These are phyloP conservation scores for Scrobipalpa atriplicella DNA, from an alignment of 2,888 invertebrate species.

Conservation along the genomic window DNA sequence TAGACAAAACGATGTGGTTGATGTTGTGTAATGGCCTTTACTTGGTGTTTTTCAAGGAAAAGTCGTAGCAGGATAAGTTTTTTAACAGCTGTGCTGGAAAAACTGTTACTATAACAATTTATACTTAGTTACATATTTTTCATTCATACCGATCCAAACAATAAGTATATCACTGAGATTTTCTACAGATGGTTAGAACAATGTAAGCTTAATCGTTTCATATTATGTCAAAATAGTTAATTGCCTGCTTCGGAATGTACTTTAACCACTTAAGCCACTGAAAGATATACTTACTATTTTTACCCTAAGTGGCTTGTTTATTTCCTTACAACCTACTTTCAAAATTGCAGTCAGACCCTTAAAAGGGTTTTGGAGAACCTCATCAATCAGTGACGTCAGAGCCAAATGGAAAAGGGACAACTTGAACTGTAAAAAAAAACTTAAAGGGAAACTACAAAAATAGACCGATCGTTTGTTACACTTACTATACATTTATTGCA, in stretches of 20 bases:
- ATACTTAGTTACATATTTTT: too few species aligned
- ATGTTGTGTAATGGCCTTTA: not conserved
- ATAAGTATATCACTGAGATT: too few species aligned
- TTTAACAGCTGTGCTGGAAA: not conserved
- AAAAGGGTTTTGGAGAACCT: constrained; percentile 21
- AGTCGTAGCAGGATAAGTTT: not conserved
- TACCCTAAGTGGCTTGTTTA: not conserved
- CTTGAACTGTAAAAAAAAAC: constrained; percentile 28
- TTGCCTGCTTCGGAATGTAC: too few species aligned
- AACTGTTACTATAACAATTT: too few species aligned
- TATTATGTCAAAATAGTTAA: too few species aligned
- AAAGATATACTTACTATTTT: not conserved
- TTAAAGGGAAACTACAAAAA: not conserved
- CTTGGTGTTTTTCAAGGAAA: not conserved
- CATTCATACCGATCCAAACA: too few species aligned
- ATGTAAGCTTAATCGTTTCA: too few species aligned
- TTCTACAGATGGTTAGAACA: too few species aligned
- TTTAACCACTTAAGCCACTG: too few species aligned
- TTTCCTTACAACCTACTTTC: not conserved
- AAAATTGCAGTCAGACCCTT: not conserved
- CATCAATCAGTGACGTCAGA: constrained; percentile 33
- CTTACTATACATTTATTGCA: too few species aligned
- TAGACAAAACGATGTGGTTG: constrained; percentile 8
- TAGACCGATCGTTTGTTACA: too few species aligned
- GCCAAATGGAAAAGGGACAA: constrained; percentile 31